Conservation (phyloP, 2,113 vertebrate genomes). For the Neofelis nebulosa region DNA sequence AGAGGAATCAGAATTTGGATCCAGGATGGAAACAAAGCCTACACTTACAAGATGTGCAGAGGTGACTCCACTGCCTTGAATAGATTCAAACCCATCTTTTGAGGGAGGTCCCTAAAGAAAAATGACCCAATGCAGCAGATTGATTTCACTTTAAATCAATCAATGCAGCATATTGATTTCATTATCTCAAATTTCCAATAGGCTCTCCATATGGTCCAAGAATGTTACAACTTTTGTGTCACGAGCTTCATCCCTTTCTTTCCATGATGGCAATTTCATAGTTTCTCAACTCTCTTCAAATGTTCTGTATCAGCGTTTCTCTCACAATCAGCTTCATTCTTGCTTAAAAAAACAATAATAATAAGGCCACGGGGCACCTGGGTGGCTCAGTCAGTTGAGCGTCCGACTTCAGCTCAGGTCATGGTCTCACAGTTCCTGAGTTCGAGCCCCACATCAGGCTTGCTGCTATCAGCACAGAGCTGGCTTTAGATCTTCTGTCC, state of each 20-base stretch:
- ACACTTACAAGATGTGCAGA: background rate
- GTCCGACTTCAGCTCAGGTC: too few species aligned
- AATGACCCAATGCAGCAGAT: background rate
- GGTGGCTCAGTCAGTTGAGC: too few species aligned
- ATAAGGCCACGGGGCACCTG: too few species aligned
- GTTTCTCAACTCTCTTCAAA: background rate
- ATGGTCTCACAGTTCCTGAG: too few species aligned
- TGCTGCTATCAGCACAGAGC: too few species aligned
- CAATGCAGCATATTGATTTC: background rate
- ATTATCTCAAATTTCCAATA: background rate
- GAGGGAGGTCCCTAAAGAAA: background rate
- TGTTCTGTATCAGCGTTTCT: background rate
- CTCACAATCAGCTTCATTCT: background rate
- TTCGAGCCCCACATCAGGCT: too few species aligned
- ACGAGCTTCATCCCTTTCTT: background rate
- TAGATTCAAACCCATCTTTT: background rate
- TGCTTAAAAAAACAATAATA: background rate
- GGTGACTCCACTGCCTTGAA: background rate
- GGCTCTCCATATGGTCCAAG: background rate
- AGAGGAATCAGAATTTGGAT: background rate
- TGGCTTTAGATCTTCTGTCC: too few species aligned
- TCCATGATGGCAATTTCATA: background rate
- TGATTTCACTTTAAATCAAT: background rate
- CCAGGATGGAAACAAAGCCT: background rate
- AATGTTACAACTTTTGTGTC: background rate